Evolutionary conservation across 2,113 vertebrate genomes (phyloP), one percentile per base, ranked within the genome.

Genomic region (Periophthalmodon schlosseri): DNA sequence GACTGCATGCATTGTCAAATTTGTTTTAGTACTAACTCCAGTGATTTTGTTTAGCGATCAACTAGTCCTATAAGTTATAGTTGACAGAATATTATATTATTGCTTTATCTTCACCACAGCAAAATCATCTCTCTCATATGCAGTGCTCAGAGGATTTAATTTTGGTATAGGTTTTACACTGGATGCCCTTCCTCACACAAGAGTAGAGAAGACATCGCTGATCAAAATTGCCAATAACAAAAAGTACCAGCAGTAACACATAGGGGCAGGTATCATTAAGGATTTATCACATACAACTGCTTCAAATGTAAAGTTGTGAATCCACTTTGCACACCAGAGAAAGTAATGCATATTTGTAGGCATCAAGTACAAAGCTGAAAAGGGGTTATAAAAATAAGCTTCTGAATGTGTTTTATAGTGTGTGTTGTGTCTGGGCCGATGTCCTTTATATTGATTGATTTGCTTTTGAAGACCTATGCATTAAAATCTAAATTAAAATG

Each of bases 401-500:
- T 63, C 18, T 18, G 15, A 33, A 16, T 63, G 24, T 63, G 18
- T 34, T 34, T 34, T 34, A 16, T 34, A 63, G 23, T 63, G 24
- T 8, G 8, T 63, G 28, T 18, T 63, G 28, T 63, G 60, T 20
- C 60, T 34, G 15, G 14, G 60, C 16, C 5, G 60, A 63, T 63
- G 60, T 63, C 60, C 14, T 63, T 33, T 34, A 63, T 63, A 63
- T 63, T 63, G 60, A 63, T 63, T 63, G 60, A 63, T 63, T 18
- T 63, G 60, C 60, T 16, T 63, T 63, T 24, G 60, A 63, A 28
- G 60, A 63, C 60, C 60, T 34, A 33, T 63, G 60, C 60, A 63
- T 0, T 71, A 0, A 78, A 8, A 61, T 65, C 13, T 56, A 5
- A 33, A 77, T n/a, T 44, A 18, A 76, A 28, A 64, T 5, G 61